Percentiles rank a stretch among this genome's conserved stretches.
phyloP scores from a whole-genome alignment of 2,113 vertebrate species.

The Mastomys natalensis region DNA sequence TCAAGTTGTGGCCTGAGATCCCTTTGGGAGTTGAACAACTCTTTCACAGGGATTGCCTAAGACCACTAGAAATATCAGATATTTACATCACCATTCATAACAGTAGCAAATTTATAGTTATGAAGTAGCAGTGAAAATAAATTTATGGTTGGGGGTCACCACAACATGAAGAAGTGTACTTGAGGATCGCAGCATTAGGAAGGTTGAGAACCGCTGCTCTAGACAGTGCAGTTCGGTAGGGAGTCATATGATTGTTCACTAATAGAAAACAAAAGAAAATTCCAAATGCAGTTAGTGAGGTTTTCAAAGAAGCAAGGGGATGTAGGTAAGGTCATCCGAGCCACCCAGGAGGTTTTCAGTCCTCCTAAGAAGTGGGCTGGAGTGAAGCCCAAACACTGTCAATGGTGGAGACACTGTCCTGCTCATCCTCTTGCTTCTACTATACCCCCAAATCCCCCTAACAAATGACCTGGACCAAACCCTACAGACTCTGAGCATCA shows the following conservation, averaged over 20 bases:
- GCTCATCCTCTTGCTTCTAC: background rate
- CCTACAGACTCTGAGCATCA: background rate
- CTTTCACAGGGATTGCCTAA: background rate
- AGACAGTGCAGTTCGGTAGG: background rate
- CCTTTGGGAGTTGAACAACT: background rate
- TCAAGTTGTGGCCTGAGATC: background rate
- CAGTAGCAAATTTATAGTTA: background rate
- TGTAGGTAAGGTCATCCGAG: background rate
- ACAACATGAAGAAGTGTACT: background rate
- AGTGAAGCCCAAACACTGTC: background rate
- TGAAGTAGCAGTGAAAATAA: background rate
- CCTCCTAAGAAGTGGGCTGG: background rate
- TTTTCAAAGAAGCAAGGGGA: background rate
- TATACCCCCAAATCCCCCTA: background rate
- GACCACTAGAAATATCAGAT: background rate
- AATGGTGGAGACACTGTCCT: rapidly evolving
- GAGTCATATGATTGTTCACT: background rate
- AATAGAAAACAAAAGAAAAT: background rate
- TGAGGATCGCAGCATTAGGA: background rate
- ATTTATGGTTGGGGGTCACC: background rate
- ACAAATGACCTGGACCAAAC: background rate
- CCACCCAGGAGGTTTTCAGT: background rate
- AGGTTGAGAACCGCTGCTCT: background rate
- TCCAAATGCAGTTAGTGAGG: background rate
- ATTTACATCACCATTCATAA: background rate